Evolutionary conservation across 2,888 invertebrate species (phyloP), one percentile per base, ranked within the genome.

Genomic region (Euphydryas editha): DNA sequence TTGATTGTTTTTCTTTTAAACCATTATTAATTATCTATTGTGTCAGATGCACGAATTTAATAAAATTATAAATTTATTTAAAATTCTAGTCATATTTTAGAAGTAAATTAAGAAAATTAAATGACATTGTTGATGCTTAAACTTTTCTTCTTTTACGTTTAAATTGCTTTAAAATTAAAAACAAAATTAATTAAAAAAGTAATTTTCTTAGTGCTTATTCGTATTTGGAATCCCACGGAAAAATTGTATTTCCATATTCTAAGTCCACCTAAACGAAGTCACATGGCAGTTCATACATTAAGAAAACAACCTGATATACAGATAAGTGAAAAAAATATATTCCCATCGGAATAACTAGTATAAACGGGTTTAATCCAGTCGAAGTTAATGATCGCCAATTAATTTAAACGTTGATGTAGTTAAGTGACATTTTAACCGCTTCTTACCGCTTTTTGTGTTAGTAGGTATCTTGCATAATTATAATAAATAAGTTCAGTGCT

Each of bases 281-380:
- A n/a, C 24, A 6, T 15, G 18, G 10, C 44, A 15, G n/a, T 15
- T 36, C 13, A 17, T 37, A 7, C 21, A 24, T 15, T 58, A 58
- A 44, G 39, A 42, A 42, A 30, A 30, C n/a, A 30, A 44, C 24
- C 21, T 11, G n/a, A 58, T 13, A 2, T 24, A 44, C 21, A 56
- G 49, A 60, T 57, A 57, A 55, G 57, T 60, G 59, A 59, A 59
- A 56, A 54, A 46, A 67, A 67, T 49, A 55, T n/a, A 44, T 69
- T 69, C 69, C 67, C 69, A 69, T 55, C 44, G 37, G 59, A 62
- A 55, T 60, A 67, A 70, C 56, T 17, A 30, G 30, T 36, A 24
- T 20, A 11, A 47, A 55, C 46, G 44, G 18, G 58, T 44, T 54
- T 24, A 46, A 65, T 59, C 70, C 68, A 46, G 70, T 65, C 51